These are phyloP conservation scores for Girardinichthys multiradiatus DNA, from an alignment of 2,113 vertebrate species.

Conservation along the genomic window DNA sequence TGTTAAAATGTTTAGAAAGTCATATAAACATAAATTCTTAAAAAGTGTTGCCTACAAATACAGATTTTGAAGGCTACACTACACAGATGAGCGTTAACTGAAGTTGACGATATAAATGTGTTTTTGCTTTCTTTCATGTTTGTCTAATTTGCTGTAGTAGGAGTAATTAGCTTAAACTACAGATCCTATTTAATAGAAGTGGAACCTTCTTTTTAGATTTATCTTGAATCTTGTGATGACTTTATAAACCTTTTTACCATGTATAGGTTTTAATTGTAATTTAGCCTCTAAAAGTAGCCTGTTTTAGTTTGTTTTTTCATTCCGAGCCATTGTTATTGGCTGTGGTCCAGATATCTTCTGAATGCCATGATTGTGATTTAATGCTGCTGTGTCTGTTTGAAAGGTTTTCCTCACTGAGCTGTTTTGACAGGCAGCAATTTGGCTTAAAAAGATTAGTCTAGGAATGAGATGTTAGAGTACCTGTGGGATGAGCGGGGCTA, in stretches of 20 bases:
- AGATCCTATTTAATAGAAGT: background rate
- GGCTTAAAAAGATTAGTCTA: conserved; percentile 65
- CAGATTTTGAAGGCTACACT: too few relatives aligned
- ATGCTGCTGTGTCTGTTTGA: conserved; percentile 65
- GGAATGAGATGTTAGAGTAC: conserved; percentile 68
- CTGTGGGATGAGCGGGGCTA: conserved; percentile 57
- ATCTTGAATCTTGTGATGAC: background rate
- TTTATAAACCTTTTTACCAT: background rate
- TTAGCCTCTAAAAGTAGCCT: background rate
- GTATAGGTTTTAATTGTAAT: background rate
- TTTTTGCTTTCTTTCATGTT: too few relatives aligned
- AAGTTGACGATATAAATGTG: too few relatives aligned
- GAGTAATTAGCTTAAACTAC: too few relatives aligned
- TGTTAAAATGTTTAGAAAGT: too few relatives aligned
- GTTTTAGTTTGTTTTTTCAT: background rate
- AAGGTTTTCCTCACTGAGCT: conserved; percentile 65
- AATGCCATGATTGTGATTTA: conserved; percentile 65
- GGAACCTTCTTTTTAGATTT: background rate
- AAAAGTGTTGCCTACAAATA: too few relatives aligned
- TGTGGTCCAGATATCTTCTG: conserved; percentile 44
- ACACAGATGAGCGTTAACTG: too few relatives aligned
- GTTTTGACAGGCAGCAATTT: conserved; percentile 77
- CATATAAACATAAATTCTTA: too few relatives aligned
- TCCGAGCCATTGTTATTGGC: conserved; percentile 46
- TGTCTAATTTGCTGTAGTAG: too few relatives aligned